Percentiles rank a stretch among this genome's conserved stretches.
Conservation (phyloP, 2,888 invertebrate genomes). For the Zhuqinia jingwanae region DNA sequence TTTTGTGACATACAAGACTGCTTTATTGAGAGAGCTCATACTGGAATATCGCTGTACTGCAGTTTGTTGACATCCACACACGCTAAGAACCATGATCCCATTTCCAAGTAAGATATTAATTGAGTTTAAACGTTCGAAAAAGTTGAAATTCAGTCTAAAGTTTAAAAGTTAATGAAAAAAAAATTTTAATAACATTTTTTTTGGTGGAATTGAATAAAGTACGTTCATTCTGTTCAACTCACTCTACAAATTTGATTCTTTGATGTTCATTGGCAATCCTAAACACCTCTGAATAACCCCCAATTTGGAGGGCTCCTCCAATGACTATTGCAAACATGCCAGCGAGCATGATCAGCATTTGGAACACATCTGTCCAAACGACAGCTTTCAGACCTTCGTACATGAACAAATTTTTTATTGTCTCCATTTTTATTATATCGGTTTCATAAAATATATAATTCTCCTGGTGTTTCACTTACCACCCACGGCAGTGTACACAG, state of each 20-base stretch:
- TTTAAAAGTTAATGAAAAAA: background rate
- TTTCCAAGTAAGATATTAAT: slow-evolving; percentile 75
- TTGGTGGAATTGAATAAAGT: too few species aligned
- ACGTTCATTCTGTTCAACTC: too few species aligned
- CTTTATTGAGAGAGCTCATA: slow-evolving; percentile 78
- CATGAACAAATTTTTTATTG: slow-evolving; percentile 20
- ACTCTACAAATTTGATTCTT: slow-evolving; percentile 87
- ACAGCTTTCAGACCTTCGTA: slow-evolving; percentile 91
- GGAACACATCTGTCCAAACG: slow-evolving; percentile 93
- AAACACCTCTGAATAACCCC: slow-evolving; percentile 80
- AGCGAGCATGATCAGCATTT: slow-evolving; percentile 90
- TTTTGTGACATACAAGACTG: slow-evolving; percentile 74
- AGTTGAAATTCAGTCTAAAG: slow-evolving; percentile 72
- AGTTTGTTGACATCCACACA: slow-evolving; percentile 79
- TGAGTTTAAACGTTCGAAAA: slow-evolving; percentile 73
- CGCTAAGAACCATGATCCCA: slow-evolving; percentile 75
- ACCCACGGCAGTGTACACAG: slow-evolving; percentile 75
- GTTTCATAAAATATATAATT: too few species aligned
- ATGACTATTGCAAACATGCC: slow-evolving; percentile 88
- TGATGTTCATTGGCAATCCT: slow-evolving; percentile 76
- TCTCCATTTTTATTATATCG: too few species aligned
- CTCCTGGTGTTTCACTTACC: too few species aligned
- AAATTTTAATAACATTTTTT: background rate
- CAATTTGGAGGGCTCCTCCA: slow-evolving; percentile 80
- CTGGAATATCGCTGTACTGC: slow-evolving; percentile 79